Conservation (phyloP, 2,888 invertebrate genomes). For the Athripsodes cinereus region DNA sequence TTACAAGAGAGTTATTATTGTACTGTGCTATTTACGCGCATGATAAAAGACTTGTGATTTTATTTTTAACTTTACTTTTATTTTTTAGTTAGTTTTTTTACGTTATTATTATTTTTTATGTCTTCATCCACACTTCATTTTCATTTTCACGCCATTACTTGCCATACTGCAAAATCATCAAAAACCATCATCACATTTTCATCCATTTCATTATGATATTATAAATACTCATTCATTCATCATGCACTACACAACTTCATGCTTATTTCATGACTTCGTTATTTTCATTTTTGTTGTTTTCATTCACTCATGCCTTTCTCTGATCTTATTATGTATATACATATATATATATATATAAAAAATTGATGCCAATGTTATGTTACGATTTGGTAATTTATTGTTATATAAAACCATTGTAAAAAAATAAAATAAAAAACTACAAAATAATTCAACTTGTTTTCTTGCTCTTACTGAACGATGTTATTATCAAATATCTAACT, state of each 20-base stretch:
- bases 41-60: constrained; percentile 27
- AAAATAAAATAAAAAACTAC: constrained; percentile 16
- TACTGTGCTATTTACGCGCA: constrained; percentile 25
- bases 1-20: constrained; percentile 25
- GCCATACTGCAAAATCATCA: constrained; percentile 13
- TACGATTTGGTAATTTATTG: constrained; percentile 24
- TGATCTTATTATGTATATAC: neutral
- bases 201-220: constrained; percentile 12
- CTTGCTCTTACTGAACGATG: neutral
- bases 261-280: constrained; percentile 7
- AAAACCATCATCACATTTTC: constrained; percentile 11
- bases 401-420: constrained; percentile 21
- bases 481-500: neutral
- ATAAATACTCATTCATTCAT: constrained; percentile 5
- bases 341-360: constrained; percentile 4
- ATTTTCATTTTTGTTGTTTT: neutral
- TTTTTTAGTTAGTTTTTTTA: constrained; percentile 26
- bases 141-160: constrained; percentile 22
- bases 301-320: neutral
- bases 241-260: too few relatives aligned
- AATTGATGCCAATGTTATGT: constrained; percentile 27
- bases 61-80: constrained; percentile 25
- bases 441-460: neutral
- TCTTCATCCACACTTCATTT: constrained; percentile 7
- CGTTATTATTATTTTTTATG: constrained; percentile 19